phyloP scores from a whole-genome alignment of 2,113 vertebrate genomes.

The Malaclemys terrapin region DNA sequence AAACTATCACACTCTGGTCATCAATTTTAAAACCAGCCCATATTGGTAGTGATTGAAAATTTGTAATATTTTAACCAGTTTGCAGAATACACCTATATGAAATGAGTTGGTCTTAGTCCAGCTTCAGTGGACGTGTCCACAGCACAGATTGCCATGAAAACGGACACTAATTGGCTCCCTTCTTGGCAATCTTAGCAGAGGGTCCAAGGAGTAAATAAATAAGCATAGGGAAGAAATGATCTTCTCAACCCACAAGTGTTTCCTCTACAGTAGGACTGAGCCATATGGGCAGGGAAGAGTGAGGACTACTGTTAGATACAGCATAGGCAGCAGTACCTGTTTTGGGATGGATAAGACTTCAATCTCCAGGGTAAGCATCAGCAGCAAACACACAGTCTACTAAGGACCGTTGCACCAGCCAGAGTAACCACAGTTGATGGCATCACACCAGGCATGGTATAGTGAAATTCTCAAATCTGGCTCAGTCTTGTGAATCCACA shows the following conservation, averaged over 20 bases:
- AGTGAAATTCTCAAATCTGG: not conserved
- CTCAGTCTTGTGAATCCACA: not conserved
- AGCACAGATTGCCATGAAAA: not conserved
- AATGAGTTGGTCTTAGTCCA: not conserved
- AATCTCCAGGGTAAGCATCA: not conserved
- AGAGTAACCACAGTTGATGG: not conserved
- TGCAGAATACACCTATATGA: not conserved
- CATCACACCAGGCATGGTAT: not conserved
- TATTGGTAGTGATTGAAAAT: not conserved
- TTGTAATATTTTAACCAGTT: not conserved
- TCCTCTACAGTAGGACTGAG: not conserved
- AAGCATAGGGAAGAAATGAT: not conserved
- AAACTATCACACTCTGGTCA: not conserved
- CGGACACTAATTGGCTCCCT: not conserved
- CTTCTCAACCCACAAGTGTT: not conserved
- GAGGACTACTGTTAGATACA: not conserved
- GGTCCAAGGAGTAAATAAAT: not conserved
- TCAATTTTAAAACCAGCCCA: not conserved
- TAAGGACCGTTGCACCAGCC: not conserved
- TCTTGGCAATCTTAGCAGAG: not conserved
- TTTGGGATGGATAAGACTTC: not conserved
- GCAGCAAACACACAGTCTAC: not conserved
- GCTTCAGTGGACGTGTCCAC: fast-evolving
- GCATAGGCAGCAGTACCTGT: not conserved
- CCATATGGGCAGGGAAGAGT: not conserved